Evolutionary conservation across 1,140 invertebrate genomes (phyloP).

Genomic region (Eupeodes corollae): DNA sequence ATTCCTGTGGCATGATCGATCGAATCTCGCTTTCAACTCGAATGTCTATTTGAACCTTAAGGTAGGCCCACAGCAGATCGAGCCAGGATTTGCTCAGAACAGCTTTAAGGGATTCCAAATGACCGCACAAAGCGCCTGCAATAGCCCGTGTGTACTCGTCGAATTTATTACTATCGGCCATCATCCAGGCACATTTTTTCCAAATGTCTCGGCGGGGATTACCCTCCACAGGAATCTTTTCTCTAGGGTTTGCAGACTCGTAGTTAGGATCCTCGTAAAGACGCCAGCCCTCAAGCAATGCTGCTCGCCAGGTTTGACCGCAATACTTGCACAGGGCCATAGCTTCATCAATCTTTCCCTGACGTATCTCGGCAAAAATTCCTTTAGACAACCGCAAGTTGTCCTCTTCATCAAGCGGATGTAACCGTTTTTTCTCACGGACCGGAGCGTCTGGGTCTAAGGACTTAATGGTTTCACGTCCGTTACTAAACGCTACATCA

Average conservation of each 20-base stretch:
- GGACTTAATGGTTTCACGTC: conserved; percentile 52
- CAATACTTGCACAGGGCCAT: conserved; percentile 69
- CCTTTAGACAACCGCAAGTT: conserved; percentile 59
- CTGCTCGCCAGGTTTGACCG: conserved; percentile 83
- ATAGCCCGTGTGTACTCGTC: conserved; percentile 55
- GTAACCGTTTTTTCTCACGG: conserved; percentile 65
- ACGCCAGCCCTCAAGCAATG: conserved; percentile 80
- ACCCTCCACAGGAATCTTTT: conserved; percentile 57
- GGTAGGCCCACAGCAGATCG: conserved; percentile 82
- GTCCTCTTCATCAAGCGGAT: conserved; percentile 83
- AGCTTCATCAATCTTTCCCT: conserved; percentile 74
- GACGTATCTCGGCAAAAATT: conserved; percentile 69
- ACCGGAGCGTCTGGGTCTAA: conserved; percentile 90
- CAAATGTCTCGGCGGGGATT: conserved; percentile 82
- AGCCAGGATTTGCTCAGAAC: conserved; percentile 68
- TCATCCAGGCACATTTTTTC: conserved; percentile 72
- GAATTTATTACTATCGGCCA: conserved; percentile 45
- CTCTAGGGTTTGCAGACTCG: conserved; percentile 33
- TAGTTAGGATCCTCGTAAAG: conserved; percentile 74
- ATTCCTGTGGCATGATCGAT: conserved; percentile 56
- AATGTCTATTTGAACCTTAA: conserved; percentile 71
- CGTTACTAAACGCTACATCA: conserved; percentile 45
- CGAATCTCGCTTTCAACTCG: conserved; percentile 60
- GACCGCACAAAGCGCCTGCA: conserved; percentile 72
- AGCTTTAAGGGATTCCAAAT: conserved; percentile 60